Percentiles rank a stretch among this genome's conserved stretches.
Conservation (phyloP, 2,888 invertebrate species). For the Stenurella melanura region DNA sequence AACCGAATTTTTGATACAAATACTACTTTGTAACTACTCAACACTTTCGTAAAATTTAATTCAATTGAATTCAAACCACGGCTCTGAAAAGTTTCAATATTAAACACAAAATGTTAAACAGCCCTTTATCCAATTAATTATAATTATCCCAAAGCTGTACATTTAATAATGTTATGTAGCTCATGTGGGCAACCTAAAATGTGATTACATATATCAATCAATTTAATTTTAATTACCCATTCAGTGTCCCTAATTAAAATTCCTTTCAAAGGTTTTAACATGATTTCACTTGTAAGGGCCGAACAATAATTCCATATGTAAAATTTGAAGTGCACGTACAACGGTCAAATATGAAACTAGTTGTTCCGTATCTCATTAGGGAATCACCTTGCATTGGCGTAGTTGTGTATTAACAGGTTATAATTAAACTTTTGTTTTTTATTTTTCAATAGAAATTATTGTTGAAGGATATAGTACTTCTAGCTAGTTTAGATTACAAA, state of each 20-base stretch:
- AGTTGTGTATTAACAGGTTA: background rate
- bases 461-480: no score
- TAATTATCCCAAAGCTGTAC: constrained; percentile 25
- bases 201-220: constrained; percentile 44
- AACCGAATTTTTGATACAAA: no score
- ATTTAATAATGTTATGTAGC: constrained; percentile 8
- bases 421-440: no score
- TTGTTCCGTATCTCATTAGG: constrained; percentile 7
- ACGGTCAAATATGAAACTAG: background rate
- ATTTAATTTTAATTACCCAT: constrained; percentile 40
- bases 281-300: constrained; percentile 26
- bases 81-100: background rate
- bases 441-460: no score
- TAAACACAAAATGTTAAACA: background rate
- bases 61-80: background rate
- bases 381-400: background rate
- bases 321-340: constrained; percentile 14
- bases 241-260: constrained; percentile 52
- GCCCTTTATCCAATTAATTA: constrained; percentile 18
- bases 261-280: constrained; percentile 37
- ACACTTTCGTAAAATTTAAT: background rate
- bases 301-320: constrained; percentile 16
- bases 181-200: constrained; percentile 33
- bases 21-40: no score
- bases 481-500: no score